A percentile compares a stretch with the other conserved stretches of the same genome.
Evolutionary conservation across 2,888 invertebrate genomes (phyloP).

Genomic region (Pollenia angustigena): DNA sequence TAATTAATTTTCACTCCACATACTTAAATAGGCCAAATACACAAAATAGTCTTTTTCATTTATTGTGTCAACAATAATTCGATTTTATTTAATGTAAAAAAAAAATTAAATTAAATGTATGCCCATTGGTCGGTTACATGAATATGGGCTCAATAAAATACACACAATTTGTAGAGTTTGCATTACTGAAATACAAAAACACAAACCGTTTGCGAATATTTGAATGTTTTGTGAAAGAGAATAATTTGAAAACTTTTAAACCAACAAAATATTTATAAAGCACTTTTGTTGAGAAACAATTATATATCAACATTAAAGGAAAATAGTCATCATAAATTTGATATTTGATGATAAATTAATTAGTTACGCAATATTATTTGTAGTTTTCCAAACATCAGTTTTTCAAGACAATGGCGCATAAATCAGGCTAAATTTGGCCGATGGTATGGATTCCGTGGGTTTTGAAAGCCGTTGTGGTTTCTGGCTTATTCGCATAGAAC

Average conservation of each 20-base stretch:
- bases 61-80: slow-evolving; percentile 60
- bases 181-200: background rate
- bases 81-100: slow-evolving; percentile 57
- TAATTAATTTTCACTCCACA: too few relatives aligned
- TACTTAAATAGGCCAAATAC: background rate
- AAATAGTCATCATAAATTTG: too few relatives aligned
- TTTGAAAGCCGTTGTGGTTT: too few relatives aligned
- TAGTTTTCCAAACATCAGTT: too few relatives aligned
- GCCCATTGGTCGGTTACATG: slow-evolving; percentile 14
- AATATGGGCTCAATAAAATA: background rate
- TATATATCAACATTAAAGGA: too few relatives aligned
- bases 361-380: too few relatives aligned
- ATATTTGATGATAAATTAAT: too few relatives aligned
- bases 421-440: too few relatives aligned
- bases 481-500: too few relatives aligned
- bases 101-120: slow-evolving; percentile 66
- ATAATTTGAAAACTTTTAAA: background rate
- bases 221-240: slow-evolving; percentile 1
- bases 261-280: background rate
- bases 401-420: too few relatives aligned
- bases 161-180: slow-evolving; percentile 1
- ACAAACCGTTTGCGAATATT: slow-evolving; percentile 10
- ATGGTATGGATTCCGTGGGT: too few relatives aligned
- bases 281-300: too few relatives aligned
- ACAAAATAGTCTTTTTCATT: slow-evolving; percentile 23